Percentiles rank a stretch among this genome's conserved stretches.
phyloP scores from a whole-genome alignment of 53 echinoderm and acorn worm species.

The Patiria pectinifera region DNA sequence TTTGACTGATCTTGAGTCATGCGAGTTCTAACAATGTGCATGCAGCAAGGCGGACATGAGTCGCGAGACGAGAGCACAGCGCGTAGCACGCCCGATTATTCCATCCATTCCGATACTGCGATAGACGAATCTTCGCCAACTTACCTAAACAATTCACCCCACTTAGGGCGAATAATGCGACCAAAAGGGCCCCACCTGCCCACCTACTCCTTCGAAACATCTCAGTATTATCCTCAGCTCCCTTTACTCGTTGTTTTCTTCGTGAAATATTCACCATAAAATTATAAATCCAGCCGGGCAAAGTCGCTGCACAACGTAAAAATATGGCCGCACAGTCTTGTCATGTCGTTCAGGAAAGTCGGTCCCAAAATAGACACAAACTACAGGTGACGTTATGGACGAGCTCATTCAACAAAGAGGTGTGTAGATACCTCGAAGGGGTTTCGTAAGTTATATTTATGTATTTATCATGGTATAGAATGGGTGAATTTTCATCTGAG shows the following conservation, averaged over 20 bases:
- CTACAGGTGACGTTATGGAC: constrained; percentile 61
- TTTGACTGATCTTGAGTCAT: not conserved
- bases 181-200: constrained; percentile 62
- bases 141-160: constrained; percentile 54
- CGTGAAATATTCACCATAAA: constrained; percentile 57
- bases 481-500: not conserved
- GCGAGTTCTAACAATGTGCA: not conserved
- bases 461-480: not conserved
- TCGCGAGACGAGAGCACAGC: too few species aligned
- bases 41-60: not conserved
- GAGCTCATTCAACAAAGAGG: constrained; percentile 24
- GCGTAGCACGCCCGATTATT: not conserved
- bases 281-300: constrained; percentile 38
- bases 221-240: constrained; percentile 56
- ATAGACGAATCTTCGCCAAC: not conserved
- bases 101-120: not conserved
- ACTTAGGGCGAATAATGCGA: constrained; percentile 33
- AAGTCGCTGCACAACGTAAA: not conserved
- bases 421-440: not conserved
- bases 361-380: constrained; percentile 56
- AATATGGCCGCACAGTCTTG: constrained; percentile 46
- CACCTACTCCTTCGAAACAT: constrained; percentile 58
- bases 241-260: not conserved
- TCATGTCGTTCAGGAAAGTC: constrained; percentile 52
- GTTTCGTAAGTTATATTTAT: not conserved